Evolutionary conservation across 2,113 vertebrate species (phyloP).

Genomic region (Sapayoa aenigma): DNA sequence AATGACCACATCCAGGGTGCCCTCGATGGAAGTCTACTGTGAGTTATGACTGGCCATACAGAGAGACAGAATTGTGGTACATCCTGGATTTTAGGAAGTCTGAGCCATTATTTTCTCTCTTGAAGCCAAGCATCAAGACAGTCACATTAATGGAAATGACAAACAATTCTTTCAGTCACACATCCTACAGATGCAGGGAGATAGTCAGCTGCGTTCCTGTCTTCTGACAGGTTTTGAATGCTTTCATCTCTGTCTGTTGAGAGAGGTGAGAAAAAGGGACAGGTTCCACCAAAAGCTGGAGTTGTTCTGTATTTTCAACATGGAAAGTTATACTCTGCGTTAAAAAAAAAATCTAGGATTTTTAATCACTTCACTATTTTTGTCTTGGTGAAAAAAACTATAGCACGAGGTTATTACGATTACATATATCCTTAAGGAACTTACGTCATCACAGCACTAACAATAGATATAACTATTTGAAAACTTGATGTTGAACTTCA

Average conservation of each 20-base stretch:
- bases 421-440: neutral
- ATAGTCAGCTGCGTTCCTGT: rapidly evolving
- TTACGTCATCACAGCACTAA: neutral
- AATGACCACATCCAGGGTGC: neutral
- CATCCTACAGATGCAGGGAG: neutral
- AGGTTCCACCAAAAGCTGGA: neutral
- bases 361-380: neutral
- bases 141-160: neutral
- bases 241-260: neutral
- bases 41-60: neutral
- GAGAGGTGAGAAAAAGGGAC: neutral
- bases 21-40: neutral
- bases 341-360: neutral
- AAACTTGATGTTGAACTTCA: neutral
- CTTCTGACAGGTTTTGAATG: neutral
- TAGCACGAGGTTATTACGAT: neutral
- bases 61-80: neutral
- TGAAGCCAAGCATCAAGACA: neutral
- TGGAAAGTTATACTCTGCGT: neutral
- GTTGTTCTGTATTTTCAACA: neutral
- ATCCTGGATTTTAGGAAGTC: neutral
- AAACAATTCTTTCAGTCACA: neutral
- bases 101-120: neutral
- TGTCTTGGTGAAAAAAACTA: neutral
- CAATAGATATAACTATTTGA: neutral